Conservation (phyloP, 2,888 invertebrate species). For the Nemapogon koenigi region DNA sequence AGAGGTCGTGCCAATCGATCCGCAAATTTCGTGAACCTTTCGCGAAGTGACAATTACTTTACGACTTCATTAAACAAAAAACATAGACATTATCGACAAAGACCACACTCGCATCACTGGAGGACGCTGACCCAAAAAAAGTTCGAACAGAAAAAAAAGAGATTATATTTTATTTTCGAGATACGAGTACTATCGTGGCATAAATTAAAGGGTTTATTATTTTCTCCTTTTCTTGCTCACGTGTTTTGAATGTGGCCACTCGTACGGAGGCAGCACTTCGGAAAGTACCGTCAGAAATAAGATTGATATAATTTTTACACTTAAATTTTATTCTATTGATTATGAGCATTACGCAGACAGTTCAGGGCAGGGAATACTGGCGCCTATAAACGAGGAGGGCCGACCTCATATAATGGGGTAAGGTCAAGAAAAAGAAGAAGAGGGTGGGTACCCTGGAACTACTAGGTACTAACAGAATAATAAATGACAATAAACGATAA, state of each 20-base stretch:
- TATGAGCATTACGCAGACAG: no score
- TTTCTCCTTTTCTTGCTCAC: constrained; percentile 56
- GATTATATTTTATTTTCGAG: constrained; percentile 58
- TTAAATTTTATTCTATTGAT: no score
- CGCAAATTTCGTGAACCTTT: constrained; percentile 6
- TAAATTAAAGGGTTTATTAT: constrained; percentile 61
- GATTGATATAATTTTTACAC: constrained; percentile 11
- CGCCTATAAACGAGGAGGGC: no score
- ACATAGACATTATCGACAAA: constrained; percentile 26
- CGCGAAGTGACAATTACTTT: constrained; percentile 19
- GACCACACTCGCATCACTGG: constrained; percentile 33
- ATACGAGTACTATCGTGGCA: constrained; percentile 61
- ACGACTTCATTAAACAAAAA: constrained; percentile 16
- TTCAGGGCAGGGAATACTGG: no score
- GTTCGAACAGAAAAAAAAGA: constrained; percentile 24
- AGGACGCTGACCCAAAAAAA: constrained; percentile 56
- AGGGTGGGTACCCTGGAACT: no score
- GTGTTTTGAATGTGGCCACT: constrained; percentile 33
- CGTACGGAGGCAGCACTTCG: constrained; percentile 29
- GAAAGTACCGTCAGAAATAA: constrained; percentile 36
- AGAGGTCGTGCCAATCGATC: no score
- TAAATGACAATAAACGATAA: no score
- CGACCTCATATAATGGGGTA: no score
- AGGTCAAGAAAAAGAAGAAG: no score
- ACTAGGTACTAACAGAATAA: no score